phyloP scores from a whole-genome alignment of 2,888 invertebrate species.

The Calliphora vomitoria region DNA sequence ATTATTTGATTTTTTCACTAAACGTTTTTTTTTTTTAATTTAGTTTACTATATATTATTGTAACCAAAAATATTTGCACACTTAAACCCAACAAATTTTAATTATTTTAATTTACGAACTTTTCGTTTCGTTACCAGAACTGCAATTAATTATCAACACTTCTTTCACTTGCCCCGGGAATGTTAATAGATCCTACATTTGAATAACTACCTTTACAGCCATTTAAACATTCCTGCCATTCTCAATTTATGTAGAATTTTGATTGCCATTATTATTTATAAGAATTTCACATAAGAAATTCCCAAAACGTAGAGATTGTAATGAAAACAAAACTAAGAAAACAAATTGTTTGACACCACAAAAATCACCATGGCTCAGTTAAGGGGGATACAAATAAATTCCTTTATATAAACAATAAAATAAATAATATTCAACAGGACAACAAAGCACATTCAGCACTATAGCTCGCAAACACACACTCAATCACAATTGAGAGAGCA shows the following conservation, averaged over 20 bases:
- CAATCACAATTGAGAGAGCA: background rate
- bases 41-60: too few relatives aligned
- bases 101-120: too few relatives aligned
- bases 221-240: background rate
- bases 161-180: background rate
- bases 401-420: background rate
- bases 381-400: background rate
- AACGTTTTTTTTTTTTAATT: too few relatives aligned
- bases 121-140: too few relatives aligned
- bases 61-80: too few relatives aligned
- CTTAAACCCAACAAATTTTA: too few relatives aligned
- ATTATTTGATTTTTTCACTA: too few relatives aligned
- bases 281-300: background rate
- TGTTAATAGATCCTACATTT: background rate
- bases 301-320: slow-evolving; percentile 11
- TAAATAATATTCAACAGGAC: slow-evolving; percentile 44
- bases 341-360: slow-evolving; percentile 19
- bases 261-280: slow-evolving; percentile 3
- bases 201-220: background rate
- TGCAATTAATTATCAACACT: background rate
- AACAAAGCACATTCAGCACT: slow-evolving; percentile 16
- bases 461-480: background rate
- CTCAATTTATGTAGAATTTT: background rate
- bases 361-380: background rate
- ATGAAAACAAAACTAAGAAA: background rate